Base-by-base conservation (phyloP, 2,888 invertebrate genomes). In the Mesorhabditis belari region DNA sequence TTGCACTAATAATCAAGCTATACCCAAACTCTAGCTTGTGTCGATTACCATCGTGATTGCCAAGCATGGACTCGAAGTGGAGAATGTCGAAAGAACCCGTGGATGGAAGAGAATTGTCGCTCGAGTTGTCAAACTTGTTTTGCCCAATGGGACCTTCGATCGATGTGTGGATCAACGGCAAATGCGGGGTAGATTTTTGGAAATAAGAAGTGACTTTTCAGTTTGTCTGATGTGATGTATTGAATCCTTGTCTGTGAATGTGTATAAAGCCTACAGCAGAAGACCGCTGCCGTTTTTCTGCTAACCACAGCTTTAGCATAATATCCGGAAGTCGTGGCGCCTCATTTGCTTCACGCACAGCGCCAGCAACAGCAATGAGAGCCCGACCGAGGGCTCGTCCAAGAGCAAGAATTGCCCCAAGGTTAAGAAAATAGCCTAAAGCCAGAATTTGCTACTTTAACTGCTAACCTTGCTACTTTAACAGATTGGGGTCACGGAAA, bases 81-180 rank as follows among this genome's bases (percentile, higher is more conserved):
- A 17, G 76, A 76, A 57, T 76, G 76, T 59, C 64, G 67, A 25
- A 75, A 73, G 62, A 73, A 73, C 57, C 71, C 73, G 6, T 76
- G 76, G 76, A 76, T 76, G 75, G 59, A 71, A 6, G 77, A 76
- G 66, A 77, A 76, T 66, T 76, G 76, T 57, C 57, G 71, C 9
- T 55, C 61, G 4, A 61, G 61, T 29, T 76, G 76, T 55, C 57
- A 59, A 28, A 65, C 62, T 9, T 70, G 70, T 50, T 69, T 65
- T 25, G 60, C 67, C 25, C 69, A 71, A 62, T 60, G 63, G 17
- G 69, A 70, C 19, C 57, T 70, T 19, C 49, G 71, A 17, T 29
- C 54, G 53, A 69, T 63, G 65, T 71, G 71, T 44, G 58, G 64
- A 23, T 35, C 44, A 17, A 35, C 44, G 12, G n/a, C 12, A 9